Conservation (phyloP, 2,113 vertebrate genomes). For the Danio rerio region GRCz12tu NC_133181.1:52760501-52761000, state of each 20-base stretch:
- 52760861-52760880: constrained; percentile 14
- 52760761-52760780: constrained; percentile 6
- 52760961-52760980: constrained; percentile 41
- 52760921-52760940: neutral
- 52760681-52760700: constrained; percentile 23
- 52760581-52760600: too few species aligned
- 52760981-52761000: constrained; percentile 57
- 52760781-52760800: constrained; percentile 34
- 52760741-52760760: constrained; percentile 20
- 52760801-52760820: constrained; percentile 32
- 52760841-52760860: constrained; percentile 55
- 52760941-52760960: constrained; percentile 11
- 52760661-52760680: neutral
- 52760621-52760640: neutral
- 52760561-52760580: neutral
- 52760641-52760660: neutral
- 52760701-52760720: constrained; percentile 25
- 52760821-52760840: constrained; percentile 51
- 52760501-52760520: neutral
- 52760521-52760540: neutral
- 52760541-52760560: neutral
- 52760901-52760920: neutral
- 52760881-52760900: neutral
- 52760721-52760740: constrained; percentile 4
- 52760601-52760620: neutral